phyloP scores from a whole-genome alignment of 2,113 vertebrate species.

The Ornithorhynchus anatinus region DNA sequence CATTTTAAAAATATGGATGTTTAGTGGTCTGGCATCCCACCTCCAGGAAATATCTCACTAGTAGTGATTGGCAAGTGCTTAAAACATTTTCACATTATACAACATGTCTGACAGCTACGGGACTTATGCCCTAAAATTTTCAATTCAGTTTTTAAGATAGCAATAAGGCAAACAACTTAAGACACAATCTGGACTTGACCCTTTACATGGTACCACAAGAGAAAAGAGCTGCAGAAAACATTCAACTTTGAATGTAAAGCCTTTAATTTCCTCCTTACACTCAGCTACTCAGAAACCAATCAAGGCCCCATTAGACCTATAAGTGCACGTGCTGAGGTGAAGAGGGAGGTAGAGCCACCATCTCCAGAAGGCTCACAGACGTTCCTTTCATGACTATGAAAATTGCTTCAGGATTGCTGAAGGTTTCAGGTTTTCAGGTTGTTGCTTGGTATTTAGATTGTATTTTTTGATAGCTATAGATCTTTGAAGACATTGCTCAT shows the following conservation, averaged over 20 bases:
- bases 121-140: no score
- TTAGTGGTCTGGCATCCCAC: no score
- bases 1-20: no score
- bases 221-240: background rate
- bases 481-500: background rate
- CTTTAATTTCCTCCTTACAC: background rate
- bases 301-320: background rate
- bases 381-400: no score
- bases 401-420: background rate
- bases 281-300: background rate
- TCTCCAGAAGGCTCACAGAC: background rate
- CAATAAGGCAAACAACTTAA: no score
- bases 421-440: background rate
- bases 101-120: no score
- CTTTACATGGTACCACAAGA: background rate
- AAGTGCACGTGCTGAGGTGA: background rate
- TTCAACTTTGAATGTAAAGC: background rate
- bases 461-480: background rate
- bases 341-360: background rate
- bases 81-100: no score
- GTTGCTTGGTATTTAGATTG: background rate
- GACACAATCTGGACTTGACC: background rate
- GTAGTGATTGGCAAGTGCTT: no score
- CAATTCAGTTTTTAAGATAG: no score
- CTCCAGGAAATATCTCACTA: no score